Conservation (phyloP, 2,113 vertebrate genomes). For the Brachyhypopomus occidentalis region DNA sequence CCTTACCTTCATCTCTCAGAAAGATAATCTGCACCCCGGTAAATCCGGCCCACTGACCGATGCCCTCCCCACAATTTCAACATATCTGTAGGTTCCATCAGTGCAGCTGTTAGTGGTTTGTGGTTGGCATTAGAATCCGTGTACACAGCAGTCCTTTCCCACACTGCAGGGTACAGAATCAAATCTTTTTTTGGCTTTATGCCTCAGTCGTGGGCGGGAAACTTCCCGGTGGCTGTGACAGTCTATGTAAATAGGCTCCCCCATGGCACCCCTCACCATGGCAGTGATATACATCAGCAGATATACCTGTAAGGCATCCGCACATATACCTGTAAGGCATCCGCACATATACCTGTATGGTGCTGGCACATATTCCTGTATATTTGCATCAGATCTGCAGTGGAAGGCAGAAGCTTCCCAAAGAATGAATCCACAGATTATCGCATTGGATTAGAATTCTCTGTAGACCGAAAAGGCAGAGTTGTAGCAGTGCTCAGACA, state of each 20-base stretch:
- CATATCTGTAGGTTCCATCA: constrained; percentile 35
- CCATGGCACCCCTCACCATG: neutral
- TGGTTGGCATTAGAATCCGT: constrained; percentile 25
- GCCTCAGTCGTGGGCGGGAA: no score
- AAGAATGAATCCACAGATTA: neutral
- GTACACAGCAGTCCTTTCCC: neutral
- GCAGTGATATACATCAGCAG: neutral
- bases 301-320: neutral
- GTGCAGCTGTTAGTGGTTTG: constrained; percentile 27
- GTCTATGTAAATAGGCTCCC: neutral
- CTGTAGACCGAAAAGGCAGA: neutral
- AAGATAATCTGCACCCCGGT: constrained; percentile 20
- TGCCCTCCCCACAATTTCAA: constrained; percentile 14
- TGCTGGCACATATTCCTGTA: no score
- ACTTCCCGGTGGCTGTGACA: neutral
- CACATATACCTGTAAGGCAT: no score
- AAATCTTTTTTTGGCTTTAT: neutral
- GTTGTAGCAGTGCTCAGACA: neutral
- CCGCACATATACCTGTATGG: no score
- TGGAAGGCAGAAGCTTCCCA: neutral
- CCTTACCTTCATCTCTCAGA: constrained; percentile 3
- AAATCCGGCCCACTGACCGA: constrained; percentile 1
- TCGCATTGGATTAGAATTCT: neutral
- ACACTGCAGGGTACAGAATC: neutral
- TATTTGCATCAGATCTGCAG: neutral